These are phyloP conservation scores for Argyresthia goedartella DNA, from an alignment of 2,888 invertebrate genomes.

Conservation along the genomic window DNA sequence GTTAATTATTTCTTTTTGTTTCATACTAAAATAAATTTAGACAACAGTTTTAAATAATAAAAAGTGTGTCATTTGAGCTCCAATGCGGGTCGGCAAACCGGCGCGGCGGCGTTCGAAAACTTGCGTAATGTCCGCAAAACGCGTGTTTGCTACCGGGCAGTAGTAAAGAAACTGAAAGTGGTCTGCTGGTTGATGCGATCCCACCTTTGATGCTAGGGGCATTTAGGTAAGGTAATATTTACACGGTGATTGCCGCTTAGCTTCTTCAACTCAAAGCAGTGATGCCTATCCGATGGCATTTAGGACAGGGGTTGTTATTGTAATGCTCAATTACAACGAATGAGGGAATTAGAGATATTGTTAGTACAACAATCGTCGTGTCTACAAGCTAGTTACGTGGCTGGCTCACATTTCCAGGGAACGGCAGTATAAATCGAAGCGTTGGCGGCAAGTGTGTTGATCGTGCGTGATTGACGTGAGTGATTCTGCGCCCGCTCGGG, in stretches of 20 bases:
- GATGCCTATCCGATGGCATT: too few species aligned
- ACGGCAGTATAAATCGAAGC: too few species aligned
- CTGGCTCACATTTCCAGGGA: too few species aligned
- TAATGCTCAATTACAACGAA: too few species aligned
- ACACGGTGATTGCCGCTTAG: too few species aligned
- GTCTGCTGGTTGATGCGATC: not conserved
- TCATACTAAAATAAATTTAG: constrained; percentile 8
- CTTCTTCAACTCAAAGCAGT: too few species aligned
- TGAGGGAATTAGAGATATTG: not conserved
- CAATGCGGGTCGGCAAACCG: constrained; percentile 43
- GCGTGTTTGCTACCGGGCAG: constrained; percentile 41
- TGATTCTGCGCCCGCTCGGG: too few species aligned
- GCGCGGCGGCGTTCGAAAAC: constrained; percentile 7
- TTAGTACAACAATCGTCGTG: not conserved
- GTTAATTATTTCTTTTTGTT: not conserved
- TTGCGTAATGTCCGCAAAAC: constrained; percentile 26
- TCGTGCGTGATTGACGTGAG: too few species aligned
- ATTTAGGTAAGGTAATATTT: not conserved
- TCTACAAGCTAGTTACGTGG: too few species aligned
- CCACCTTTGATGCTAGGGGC: not conserved
- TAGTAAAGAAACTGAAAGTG: constrained; percentile 62
- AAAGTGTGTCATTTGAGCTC: constrained; percentile 49
- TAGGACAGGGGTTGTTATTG: not conserved
- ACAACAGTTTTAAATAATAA: constrained; percentile 20
- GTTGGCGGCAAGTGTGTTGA: too few species aligned